Evolutionary conservation across 2,113 vertebrate genomes (phyloP), one percentile per base, ranked within the genome.

Genomic region (Hippocampus barbouri): DNA sequence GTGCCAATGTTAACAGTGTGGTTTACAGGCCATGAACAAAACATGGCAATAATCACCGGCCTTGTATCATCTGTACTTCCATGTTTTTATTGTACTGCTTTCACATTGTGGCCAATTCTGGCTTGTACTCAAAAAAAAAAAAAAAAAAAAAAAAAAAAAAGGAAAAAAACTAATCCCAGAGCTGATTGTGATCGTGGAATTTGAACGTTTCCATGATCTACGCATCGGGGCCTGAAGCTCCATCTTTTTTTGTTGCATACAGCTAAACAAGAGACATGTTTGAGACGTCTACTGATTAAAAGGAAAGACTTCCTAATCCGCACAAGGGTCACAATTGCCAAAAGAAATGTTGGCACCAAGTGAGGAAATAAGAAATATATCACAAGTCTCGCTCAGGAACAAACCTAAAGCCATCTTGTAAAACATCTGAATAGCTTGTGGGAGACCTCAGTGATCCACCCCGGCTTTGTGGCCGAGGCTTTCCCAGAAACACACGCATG

Each of bases 341-440:
- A 49, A 20, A 59, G 76, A 80, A 64, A 70, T 69, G 65, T 72
- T 69, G 78, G 74, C 76, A 25, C 10, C 9, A 15, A 56, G 34
- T 60, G 70, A 70, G 73, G 70, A 70, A 85, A 81, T 9, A 53
- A 34, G 21, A 78, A 69, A 78, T 70, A 71, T 45, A 77, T 76
- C 57, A 70, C 16, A 27, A 69, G 14, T 76, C 66, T 15, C 15
- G 16, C 59, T 34, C 59, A 61, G 75, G 40, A 79, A 68, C 69
- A 65, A 66, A 68, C 43, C 56, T 43, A 45, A 47, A 77, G 47
- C 69, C 40, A 20, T 69, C 79, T 73, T 73, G 75, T 85, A 78
- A 85, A 85, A 79, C 75, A 76, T 72, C 71, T 64, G 67, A 65
- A 83, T 75, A 65, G 83, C 84, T 84, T 82, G 83, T 83, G 84